These are phyloP conservation scores for Halictus ligatus DNA, from an alignment of 2,888 invertebrate genomes.

Conservation along the genomic window DNA sequence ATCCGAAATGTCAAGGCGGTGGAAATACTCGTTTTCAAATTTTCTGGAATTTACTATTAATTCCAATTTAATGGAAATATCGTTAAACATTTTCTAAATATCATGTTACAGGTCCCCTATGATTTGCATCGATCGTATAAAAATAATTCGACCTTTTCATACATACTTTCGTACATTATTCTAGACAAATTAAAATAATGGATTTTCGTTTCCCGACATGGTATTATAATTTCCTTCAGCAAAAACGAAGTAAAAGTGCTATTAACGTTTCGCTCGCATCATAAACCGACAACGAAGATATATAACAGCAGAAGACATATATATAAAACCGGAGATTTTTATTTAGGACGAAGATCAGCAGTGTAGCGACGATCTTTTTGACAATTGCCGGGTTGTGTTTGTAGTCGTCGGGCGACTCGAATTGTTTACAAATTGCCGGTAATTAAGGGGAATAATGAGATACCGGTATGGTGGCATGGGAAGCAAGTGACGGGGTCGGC, in stretches of 20 bases:
- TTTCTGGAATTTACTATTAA: background rate
- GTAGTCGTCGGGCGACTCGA: conserved; percentile 56
- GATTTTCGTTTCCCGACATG: no score
- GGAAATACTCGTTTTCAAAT: background rate
- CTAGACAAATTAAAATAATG: no score
- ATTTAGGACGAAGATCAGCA: background rate
- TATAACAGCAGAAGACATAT: no score
- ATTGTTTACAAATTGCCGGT: conserved; percentile 80
- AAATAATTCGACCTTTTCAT: no score
- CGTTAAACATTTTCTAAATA: background rate
- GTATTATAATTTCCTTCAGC: no score
- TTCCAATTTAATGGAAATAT: background rate
- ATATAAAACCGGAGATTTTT: no score
- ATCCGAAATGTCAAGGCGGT: background rate
- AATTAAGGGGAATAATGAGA: conserved; percentile 82
- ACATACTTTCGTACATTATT: no score
- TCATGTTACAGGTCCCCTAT: background rate
- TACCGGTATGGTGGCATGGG: conserved; percentile 49
- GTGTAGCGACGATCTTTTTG: background rate
- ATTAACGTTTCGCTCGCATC: no score
- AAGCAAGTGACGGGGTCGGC: conserved; percentile 51
- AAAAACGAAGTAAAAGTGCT: no score
- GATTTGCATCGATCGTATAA: no score
- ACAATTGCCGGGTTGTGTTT: background rate
- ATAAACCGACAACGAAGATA: no score